phyloP scores from a whole-genome alignment of 2,797 vertebrate species.

The Cossypha caffra region DNA sequence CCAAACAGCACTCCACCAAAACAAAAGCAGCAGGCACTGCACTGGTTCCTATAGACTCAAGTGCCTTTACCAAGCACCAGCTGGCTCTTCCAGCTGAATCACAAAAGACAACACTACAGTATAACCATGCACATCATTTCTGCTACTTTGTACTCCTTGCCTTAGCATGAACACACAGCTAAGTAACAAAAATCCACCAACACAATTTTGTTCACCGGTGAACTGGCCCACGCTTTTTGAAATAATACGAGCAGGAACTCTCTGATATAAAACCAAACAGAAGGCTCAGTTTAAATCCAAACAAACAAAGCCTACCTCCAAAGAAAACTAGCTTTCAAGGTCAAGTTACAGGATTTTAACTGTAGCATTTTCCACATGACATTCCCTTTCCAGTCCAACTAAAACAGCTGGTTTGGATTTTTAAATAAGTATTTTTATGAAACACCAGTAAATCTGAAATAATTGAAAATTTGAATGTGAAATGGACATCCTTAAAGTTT shows the following conservation, averaged over 20 bases:
- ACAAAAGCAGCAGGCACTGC: neutral
- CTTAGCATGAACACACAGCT: neutral
- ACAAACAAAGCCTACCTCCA: neutral
- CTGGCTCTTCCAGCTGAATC: neutral
- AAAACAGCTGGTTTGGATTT: neutral
- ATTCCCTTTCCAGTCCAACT: neutral
- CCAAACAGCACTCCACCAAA: neutral
- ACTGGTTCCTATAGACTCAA: neutral
- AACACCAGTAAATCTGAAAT: neutral
- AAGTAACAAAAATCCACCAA: neutral
- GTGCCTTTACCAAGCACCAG: neutral
- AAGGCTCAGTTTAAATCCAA: neutral
- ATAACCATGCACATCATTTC: neutral
- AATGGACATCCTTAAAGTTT: neutral
- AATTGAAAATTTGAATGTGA: accelerated
- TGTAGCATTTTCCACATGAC: neutral
- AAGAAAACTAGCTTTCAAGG: neutral
- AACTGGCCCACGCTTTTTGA: neutral
- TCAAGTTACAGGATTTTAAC: neutral
- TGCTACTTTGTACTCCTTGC: neutral
- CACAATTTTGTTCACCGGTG: accelerated
- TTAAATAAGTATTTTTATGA: neutral
- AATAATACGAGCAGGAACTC: neutral
- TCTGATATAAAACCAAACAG: neutral
- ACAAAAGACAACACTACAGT: neutral